Base-by-base conservation (phyloP, 2,113 vertebrate genomes). In the Mola mola region DNA sequence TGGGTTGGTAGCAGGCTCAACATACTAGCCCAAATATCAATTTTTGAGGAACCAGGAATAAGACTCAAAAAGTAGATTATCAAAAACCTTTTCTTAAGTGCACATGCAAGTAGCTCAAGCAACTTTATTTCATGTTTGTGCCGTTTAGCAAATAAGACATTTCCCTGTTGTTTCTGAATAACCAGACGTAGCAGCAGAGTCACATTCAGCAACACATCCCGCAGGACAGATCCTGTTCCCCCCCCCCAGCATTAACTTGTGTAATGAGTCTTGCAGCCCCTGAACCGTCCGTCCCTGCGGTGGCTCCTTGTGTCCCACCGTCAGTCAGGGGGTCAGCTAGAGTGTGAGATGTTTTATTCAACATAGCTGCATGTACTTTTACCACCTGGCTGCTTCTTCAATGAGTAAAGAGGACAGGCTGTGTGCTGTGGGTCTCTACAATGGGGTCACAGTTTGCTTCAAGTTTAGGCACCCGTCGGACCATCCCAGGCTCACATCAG, bases 271-370 rank as follows among this genome's bases (percentile, higher is more conserved):
- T 55, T 11, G 24, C 3, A 46, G 57, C 71, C 64, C 57, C 72
- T 8, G 67, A 63, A 64, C 59, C 60, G 37, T 40, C 28, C 5
- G 17, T 82, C 63, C 74, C 55, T 3, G 17, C 41, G 66, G 67
- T n/a, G 34, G 17, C 53, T 76, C 70, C 64, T 75, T 72, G 47
- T 80, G 75, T 82, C 75, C 75, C 52, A 10, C 60, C 65, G 69
- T 79, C 75, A 87, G 88, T 73, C 80, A 50, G 62, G 56, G 69
- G 79, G 77, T 83, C 74, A 72, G 21, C 79, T 72, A 67, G 19
- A 53, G 72, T 81, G 66, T 87, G 85, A 76, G 78, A 84, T 83
- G 83, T 82, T 83, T 86, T 82, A 74, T 87, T 84, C 72, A 80
- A 51, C 67, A 66, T 81, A 86, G 81, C 84, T 75, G 79, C 16